Evolutionary conservation across 2,797 vertebrate species (phyloP), one percentile per base, ranked within the genome.

Genomic region (Tokudaia muenninki): DNA sequence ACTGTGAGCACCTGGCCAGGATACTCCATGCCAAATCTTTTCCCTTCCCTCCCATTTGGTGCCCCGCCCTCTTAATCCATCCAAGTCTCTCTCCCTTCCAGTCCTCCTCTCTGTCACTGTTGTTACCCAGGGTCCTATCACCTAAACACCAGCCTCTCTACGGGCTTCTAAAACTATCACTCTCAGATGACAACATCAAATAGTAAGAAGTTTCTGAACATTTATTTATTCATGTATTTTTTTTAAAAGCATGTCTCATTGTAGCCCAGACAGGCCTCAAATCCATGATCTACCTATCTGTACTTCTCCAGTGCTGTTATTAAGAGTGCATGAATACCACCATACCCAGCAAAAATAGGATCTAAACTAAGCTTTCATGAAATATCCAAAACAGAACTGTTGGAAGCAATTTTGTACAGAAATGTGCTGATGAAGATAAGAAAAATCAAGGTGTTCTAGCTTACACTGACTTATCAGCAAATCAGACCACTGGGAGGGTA

Each of bases 311-410:
- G 3, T 29, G 13, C 75, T 79, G 22, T 1, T 5, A 52, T 65
- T 67, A 79, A 6, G 6, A 50, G 5, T 63, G 41, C 47, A 12
- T 22, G 11, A 41, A 14, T 10, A 91, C 9, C 61, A 80, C 61
- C 6, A 41, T 29, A 37, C 13, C 44, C 16, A 0, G 47, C 9
- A 52, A 52, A 52, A 41, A 14, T 31, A 37, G 1, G 19, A 91
- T 93, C 94, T 50, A 92, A 86, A 67, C 83, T 55, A 70, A 77
- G 63, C 26, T 47, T 80, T 91, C 65, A 80, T 59, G 44, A 90
- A 97, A 75, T 88, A 11, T 91, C 75, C 10, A 82, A 94, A 96
- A 75, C 16, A 50, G 57, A 52, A 16, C 17, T 44, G 6, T 74
- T 57, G 59, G 59, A 87, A 94, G n/a, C 8, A 67, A 57, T 59